Conservation (phyloP, 1,140 invertebrate species). For the Diachasmimorpha longicaudata region DNA sequence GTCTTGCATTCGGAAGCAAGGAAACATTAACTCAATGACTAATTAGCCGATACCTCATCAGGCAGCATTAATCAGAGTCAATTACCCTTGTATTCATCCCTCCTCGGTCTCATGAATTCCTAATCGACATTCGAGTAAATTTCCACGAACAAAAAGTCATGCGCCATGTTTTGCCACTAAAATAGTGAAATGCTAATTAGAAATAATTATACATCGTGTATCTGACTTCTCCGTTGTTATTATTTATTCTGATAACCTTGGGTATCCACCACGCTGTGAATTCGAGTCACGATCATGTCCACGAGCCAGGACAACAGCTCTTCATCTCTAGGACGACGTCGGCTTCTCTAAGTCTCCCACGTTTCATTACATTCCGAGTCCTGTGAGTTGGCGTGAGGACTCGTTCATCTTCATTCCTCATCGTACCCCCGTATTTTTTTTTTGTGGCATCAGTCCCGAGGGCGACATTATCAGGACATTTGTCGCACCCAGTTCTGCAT, state of each 20-base stretch:
- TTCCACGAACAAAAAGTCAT: neutral
- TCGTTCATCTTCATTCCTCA: conserved; percentile 4
- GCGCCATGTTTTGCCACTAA: neutral
- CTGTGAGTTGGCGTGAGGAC: neutral
- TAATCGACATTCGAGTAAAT: neutral
- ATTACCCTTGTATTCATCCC: too few relatives aligned
- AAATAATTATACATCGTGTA: neutral
- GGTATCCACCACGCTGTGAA: neutral
- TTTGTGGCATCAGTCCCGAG: neutral
- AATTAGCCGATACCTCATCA: too few relatives aligned
- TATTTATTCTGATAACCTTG: neutral
- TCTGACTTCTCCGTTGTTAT: neutral
- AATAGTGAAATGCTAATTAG: neutral
- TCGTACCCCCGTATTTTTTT: neutral
- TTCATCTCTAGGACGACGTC: neutral
- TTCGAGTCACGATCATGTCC: neutral
- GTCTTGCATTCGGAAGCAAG: too few relatives aligned
- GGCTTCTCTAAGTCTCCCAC: neutral
- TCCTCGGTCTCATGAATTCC: too few relatives aligned
- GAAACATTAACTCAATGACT: too few relatives aligned
- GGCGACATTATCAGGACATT: neutral
- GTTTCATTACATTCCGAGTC: neutral
- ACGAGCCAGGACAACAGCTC: neutral
- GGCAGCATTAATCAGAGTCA: too few relatives aligned
- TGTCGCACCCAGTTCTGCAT: neutral